A percentile compares a stretch with the other conserved stretches of the same genome.
Conservation (phyloP, 2,888 invertebrate species). For the Cosmopolites sordidus region DNA sequence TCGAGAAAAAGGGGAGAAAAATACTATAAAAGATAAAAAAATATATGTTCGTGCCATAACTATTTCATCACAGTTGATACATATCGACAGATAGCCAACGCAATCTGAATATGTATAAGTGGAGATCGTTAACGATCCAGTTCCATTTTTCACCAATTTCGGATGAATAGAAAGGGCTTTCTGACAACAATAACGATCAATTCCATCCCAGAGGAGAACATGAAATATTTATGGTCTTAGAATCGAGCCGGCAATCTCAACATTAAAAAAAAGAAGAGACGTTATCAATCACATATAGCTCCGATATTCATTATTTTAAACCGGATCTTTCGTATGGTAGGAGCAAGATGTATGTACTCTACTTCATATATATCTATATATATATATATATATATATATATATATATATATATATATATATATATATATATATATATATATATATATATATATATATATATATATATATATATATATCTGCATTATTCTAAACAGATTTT, state of each 20-base stretch:
- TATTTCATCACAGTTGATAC: constrained; percentile 1
- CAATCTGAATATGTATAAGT: constrained; percentile 14
- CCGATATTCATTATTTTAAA: no score
- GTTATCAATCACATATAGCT: neutral
- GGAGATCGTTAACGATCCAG: constrained; percentile 13
- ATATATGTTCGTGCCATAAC: neutral
- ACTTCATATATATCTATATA: no score
- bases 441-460: no score
- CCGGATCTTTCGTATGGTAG: no score
- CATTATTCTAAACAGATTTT: no score
- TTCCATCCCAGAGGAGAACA: constrained; percentile 16
- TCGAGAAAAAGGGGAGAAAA: neutral
- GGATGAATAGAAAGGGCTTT: constrained; percentile 22
- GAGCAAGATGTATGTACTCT: no score
- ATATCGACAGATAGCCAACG: constrained; percentile 2
- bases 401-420: no score
- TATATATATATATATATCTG: no score
- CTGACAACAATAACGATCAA: constrained; percentile 22
- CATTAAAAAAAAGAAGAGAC: neutral
- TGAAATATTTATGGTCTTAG: constrained; percentile 24
- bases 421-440: no score
- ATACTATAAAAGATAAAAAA: neutral
- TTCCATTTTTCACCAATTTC: constrained; percentile 25
- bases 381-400: no score
- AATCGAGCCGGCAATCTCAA: constrained; percentile 12